phyloP scores from a whole-genome alignment of 2,888 invertebrate species.

The Melanostoma scalare region DNA sequence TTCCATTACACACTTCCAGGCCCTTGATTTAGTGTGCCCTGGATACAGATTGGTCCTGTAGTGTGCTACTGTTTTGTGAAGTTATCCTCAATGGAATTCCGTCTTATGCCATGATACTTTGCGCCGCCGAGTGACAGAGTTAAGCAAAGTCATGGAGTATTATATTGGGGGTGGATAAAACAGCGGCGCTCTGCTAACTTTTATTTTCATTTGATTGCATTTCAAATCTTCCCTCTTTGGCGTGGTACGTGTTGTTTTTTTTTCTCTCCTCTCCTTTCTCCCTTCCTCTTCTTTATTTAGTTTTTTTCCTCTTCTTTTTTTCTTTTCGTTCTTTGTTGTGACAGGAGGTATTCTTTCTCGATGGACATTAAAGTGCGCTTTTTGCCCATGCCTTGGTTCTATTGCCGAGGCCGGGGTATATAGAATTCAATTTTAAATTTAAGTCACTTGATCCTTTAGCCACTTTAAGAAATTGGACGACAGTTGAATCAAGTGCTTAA shows the following conservation, averaged over 20 bases:
- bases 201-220: slow-evolving; percentile 71
- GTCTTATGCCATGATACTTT: slow-evolving; percentile 37
- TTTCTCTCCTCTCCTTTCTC: not conserved
- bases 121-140: slow-evolving; percentile 51
- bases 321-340: slow-evolving; percentile 35
- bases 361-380: slow-evolving; percentile 56
- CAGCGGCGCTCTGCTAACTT: slow-evolving; percentile 57
- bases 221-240: slow-evolving; percentile 60
- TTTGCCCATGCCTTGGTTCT: slow-evolving; percentile 10
- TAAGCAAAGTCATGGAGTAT: slow-evolving; percentile 55
- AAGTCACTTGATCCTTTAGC: slow-evolving; percentile 55
- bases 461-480: slow-evolving; percentile 71
- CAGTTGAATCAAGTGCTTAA: slow-evolving; percentile 58
- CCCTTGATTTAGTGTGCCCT: slow-evolving; percentile 57
- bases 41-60: slow-evolving; percentile 31
- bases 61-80: slow-evolving; percentile 3
- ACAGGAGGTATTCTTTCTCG: slow-evolving; percentile 28
- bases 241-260: slow-evolving; percentile 8
- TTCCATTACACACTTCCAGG: slow-evolving; percentile 65
- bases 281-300: not conserved
- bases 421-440: slow-evolving; percentile 61
- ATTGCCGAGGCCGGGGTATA: not conserved
- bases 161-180: slow-evolving; percentile 50
- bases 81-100: slow-evolving; percentile 52
- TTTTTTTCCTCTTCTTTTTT: not conserved